Evolutionary conservation across 2,113 vertebrate genomes (phyloP).

Genomic region (Heloderma charlesbogerti): DNA sequence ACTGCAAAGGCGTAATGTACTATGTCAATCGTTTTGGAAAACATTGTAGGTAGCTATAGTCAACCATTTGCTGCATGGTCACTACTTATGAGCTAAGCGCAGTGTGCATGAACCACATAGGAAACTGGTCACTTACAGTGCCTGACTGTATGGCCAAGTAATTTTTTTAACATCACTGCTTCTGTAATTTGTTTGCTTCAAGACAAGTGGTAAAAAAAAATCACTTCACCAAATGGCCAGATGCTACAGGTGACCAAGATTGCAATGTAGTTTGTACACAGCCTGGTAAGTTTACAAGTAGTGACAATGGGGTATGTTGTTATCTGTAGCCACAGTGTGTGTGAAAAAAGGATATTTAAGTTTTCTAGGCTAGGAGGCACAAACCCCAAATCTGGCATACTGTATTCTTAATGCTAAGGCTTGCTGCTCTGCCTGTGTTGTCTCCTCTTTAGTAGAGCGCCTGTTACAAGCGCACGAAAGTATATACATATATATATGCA

Average conservation of each 20-base stretch:
- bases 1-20: conserved; percentile 82
- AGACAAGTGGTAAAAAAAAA: conserved; percentile 1
- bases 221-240: background rate
- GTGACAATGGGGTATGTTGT: conserved; percentile 1
- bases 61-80: background rate
- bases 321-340: conserved; percentile 6
- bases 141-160: background rate
- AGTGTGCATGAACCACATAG: background rate
- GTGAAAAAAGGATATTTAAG: conserved; percentile 73
- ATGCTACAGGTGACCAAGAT: background rate
- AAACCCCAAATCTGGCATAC: conserved; percentile 80
- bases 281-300: background rate
- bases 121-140: background rate
- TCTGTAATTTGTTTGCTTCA: background rate
- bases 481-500: conserved; percentile 71
- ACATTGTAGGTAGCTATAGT: conserved; percentile 66
- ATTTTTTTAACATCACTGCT: background rate
- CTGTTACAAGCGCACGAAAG: conserved; percentile 79
- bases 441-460: conserved; percentile 80
- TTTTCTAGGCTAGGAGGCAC: conserved; percentile 83
- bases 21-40: conserved; percentile 81
- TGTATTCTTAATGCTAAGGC: conserved; percentile 89
- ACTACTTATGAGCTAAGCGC: background rate
- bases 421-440: conserved; percentile 85
- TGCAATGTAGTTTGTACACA: background rate